Base-by-base conservation (phyloP, 2,888 invertebrate species). In the Tinea trinotella region DNA sequence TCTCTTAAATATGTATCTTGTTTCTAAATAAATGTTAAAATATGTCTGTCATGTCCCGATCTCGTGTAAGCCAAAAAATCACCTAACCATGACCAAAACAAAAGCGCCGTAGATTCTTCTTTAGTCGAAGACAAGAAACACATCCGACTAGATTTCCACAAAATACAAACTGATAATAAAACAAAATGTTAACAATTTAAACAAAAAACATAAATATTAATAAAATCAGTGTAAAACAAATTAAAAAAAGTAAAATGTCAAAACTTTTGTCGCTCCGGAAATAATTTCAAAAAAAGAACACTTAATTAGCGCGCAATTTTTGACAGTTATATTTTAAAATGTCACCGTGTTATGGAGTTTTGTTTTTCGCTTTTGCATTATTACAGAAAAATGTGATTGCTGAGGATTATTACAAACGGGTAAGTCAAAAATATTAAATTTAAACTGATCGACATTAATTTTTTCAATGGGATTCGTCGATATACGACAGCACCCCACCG, bases 71-170 rank as follows among this genome's bases (percentile, higher is more conserved):
- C 57, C 61, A 17, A 49, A 56, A 56, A 82, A 58, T 74, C 79
- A 82, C 59, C 80, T 79, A 80, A 80, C 65, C 83, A 67, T 83
- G 76, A 59, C 74, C 62, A 74, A 79, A 79, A 85, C 83, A 85
- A 84, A 80, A 76, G 77, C 79, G 67, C 68, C 75, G 78, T 79
- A 77, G 71, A 76, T 70, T 74, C 73, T 71, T 70, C 71, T 72
- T 66, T 82, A 84, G 84, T 83, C 74, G 67, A 66, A 73, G 73
- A 77, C 80, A 81, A 82, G 83, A 80, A 77, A 76, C 63, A 62
- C 65, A 59, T 59, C 66, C 66, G 71, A 71, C 74, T 74, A 78
- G 77, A 75, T 76, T 75, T 70, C 70, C 68, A 70, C 66, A 59
- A 18, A 48, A 17, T 17, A 17, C 17, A 48, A 48, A 18, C 19